Base-by-base conservation (phyloP, 2,888 invertebrate genomes). In the Watsonalla binaria region DNA sequence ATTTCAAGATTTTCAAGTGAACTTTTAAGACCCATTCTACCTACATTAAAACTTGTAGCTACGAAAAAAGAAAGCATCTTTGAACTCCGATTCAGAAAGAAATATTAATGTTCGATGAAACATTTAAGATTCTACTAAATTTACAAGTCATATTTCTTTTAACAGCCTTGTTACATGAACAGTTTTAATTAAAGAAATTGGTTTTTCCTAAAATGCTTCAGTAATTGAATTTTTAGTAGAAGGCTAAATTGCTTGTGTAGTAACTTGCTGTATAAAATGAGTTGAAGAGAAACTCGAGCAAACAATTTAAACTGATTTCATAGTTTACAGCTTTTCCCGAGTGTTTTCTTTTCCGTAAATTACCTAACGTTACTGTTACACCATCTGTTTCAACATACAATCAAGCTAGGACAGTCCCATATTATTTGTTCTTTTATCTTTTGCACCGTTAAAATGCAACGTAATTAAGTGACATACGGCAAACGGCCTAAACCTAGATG, bases 101-200 rank as follows among this genome's bases (percentile, higher is more conserved):
- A 51, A 57, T 53, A 62, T 60, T 52, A 58, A 63, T 60, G 63
- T 60, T 63, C 54, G 56, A 51, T 57, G 39, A 58, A 47, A 51
- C 52, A 51, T 56, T 60, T 57, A 55, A 57, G 24, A 51, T 59
- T 53, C 47, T 56, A 53, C 51, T 50, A 60, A 57, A 58, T 58
- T 64, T 66, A 66, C 66, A 68, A 66, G 61, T 62, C 56, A 63
- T 24, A 24, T 24, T 24, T 24, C 24, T 24, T 1, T 24, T 24
- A 24, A 24, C 24, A 24, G 24, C 24, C 4, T 24, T 24, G 24
- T 24, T 24, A 24, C 24, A 24, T 24, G 24, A 24, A 24, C 66
- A 67, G 68, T 70, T 78, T 76, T 75, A 78, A 78, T 80, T 74
- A 80, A 72, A 62, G 55, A 69, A 76, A 78, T 78, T 76, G 75